Conservation (phyloP, 2,888 invertebrate species). For the Nemoura dubitans region DNA sequence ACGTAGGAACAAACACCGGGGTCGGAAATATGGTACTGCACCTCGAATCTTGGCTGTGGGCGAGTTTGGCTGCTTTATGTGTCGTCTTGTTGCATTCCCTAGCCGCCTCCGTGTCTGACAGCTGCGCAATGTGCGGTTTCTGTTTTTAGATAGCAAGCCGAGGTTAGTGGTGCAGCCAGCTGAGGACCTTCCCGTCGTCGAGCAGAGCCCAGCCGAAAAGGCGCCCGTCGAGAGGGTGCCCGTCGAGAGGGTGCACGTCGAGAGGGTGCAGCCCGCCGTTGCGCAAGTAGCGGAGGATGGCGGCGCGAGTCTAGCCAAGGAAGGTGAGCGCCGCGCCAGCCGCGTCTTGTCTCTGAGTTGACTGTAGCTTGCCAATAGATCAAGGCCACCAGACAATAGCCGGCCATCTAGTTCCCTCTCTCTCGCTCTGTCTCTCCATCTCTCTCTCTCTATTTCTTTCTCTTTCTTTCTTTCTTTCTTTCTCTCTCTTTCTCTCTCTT, state of each 20-base stretch:
- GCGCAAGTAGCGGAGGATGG: background rate
- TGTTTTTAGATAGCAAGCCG: background rate
- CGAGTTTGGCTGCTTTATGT: background rate
- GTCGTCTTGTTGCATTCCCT: background rate
- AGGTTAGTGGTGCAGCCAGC: background rate
- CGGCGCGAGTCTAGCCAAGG: background rate
- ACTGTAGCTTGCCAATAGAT: constrained; percentile 3
- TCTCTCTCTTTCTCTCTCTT: background rate
- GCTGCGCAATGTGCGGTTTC: background rate
- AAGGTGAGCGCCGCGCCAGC: background rate
- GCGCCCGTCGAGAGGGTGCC: background rate
- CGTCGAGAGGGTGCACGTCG: background rate
- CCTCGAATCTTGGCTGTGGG: background rate
- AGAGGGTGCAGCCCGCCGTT: background rate
- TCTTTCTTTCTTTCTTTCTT: background rate
- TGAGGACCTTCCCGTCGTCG: background rate
- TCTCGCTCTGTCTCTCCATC: constrained; percentile 27
- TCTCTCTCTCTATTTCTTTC: background rate
- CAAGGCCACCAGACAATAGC: background rate
- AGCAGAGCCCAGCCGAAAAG: background rate
- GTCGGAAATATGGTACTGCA: background rate
- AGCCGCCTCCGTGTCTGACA: background rate
- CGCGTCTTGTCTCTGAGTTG: background rate
- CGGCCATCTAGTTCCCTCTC: constrained; percentile 26
- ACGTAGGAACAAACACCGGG: background rate